phyloP scores from a whole-genome alignment of 1,140 invertebrate genomes.

The Spodoptera litura region DNA sequence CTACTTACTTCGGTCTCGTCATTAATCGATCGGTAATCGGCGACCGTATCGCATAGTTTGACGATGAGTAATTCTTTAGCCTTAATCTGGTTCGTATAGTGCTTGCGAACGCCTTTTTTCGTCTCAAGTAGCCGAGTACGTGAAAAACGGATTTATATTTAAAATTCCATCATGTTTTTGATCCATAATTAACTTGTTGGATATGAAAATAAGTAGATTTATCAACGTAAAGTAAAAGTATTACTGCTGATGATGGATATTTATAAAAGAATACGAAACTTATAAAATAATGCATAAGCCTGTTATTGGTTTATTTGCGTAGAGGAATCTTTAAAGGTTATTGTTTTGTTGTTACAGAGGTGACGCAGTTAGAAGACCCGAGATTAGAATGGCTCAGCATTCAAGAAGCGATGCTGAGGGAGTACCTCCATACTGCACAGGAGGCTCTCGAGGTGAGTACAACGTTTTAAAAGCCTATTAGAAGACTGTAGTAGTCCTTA shows the following conservation, averaged over 20 bases:
- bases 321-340: background rate
- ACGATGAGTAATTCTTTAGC: constrained; percentile 49
- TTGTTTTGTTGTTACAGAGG: constrained; percentile 89
- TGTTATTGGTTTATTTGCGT: too few species aligned
- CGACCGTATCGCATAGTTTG: constrained; percentile 49
- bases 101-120: constrained; percentile 26
- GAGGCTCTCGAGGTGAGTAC: constrained; percentile 95
- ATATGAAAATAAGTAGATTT: too few species aligned
- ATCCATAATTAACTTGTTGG: background rate
- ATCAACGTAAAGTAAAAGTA: too few species aligned
- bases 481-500: background rate
- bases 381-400: constrained; percentile 97
- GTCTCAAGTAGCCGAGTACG: constrained; percentile 23
- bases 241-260: background rate
- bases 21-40: constrained; percentile 52
- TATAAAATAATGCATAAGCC: too few species aligned
- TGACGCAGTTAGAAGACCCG: constrained; percentile 98
- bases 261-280: background rate
- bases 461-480: background rate
- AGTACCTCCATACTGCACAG: constrained; percentile 97
- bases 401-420: constrained; percentile 98
- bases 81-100: constrained; percentile 46
- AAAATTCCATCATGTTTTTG: constrained; percentile 10
- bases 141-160: constrained; percentile 22
- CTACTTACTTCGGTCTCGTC: constrained; percentile 34